Evolutionary conservation across 2,113 vertebrate species (phyloP).

Genomic region (Otus sunia): DNA sequence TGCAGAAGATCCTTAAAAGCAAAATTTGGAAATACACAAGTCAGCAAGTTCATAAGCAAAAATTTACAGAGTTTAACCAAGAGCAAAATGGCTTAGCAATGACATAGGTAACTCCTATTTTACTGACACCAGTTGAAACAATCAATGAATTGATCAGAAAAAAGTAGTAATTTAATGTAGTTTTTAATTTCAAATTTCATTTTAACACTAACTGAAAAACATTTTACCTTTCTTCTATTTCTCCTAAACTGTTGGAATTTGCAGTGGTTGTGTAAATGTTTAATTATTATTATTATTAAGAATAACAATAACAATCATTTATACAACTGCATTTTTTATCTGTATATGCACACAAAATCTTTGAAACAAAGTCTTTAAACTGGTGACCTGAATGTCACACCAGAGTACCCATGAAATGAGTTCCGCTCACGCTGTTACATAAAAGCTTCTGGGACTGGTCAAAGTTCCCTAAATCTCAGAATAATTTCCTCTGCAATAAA

Average conservation of each 20-base stretch:
- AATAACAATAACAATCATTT: background rate
- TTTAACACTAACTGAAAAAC: background rate
- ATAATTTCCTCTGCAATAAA: background rate
- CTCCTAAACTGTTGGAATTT: background rate
- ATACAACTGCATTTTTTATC: background rate
- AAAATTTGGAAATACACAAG: background rate
- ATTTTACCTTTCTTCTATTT: background rate
- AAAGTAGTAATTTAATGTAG: background rate
- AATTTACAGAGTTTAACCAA: background rate
- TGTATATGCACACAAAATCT: background rate
- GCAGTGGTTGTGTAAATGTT: background rate
- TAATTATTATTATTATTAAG: background rate
- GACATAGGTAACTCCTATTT: background rate
- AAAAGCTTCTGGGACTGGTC: background rate
- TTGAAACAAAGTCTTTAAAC: background rate
- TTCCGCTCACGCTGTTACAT: background rate
- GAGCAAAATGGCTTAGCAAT: background rate
- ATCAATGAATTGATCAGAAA: background rate
- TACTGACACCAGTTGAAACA: background rate
- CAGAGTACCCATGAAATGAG: background rate
- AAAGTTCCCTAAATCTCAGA: background rate
- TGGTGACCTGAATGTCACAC: background rate
- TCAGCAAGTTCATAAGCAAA: background rate
- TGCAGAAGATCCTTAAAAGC: background rate
- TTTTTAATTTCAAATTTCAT: background rate